Evolutionary conservation across 2,113 vertebrate species (phyloP).

Genomic region (Actinemys pallida): DNA sequence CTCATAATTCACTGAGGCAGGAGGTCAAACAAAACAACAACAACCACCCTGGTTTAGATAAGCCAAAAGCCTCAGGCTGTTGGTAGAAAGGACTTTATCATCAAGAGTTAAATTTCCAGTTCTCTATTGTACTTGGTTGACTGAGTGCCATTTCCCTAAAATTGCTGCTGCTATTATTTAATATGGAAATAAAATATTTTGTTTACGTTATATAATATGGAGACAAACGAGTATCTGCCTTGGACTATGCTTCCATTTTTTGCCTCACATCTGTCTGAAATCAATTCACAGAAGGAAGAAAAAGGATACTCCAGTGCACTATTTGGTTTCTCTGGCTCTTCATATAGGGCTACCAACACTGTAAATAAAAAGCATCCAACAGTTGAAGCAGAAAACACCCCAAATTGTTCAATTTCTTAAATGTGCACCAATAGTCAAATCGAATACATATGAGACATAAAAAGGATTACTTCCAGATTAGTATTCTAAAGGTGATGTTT

Average conservation of each 20-base stretch:
- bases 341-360: constrained; percentile 95
- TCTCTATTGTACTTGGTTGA: background rate
- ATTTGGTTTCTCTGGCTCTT: constrained; percentile 93
- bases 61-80: background rate
- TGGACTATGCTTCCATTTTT: background rate
- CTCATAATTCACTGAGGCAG: background rate
- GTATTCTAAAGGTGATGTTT: no score
- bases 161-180: background rate
- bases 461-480: background rate
- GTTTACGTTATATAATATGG: background rate
- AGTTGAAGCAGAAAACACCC: constrained; percentile 42
- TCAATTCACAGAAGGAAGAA: constrained; percentile 25
- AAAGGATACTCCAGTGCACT: constrained; percentile 98
- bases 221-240: background rate
- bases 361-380: constrained; percentile 74
- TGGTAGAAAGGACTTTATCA: background rate
- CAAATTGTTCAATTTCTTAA: background rate
- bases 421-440: accelerated
- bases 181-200: background rate
- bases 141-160: background rate
- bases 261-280: background rate
- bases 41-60: background rate
- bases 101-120: background rate
- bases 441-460: background rate
- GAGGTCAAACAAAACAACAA: background rate